These are phyloP conservation scores for Sepioteuthis lessoniana DNA, from an alignment of 2,888 invertebrate species.

Conservation along the genomic window DNA sequence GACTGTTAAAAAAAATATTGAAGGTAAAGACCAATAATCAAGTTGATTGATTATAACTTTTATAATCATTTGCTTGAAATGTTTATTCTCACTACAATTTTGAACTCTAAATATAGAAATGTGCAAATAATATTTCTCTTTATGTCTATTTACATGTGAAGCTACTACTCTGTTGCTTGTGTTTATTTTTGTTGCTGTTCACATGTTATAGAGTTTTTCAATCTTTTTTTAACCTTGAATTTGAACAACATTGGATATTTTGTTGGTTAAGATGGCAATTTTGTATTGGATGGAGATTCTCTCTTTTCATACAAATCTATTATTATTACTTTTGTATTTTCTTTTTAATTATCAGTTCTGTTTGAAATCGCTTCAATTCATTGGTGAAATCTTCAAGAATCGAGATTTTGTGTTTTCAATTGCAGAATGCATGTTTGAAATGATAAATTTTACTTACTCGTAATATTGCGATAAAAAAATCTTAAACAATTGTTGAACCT, in stretches of 20 bases:
- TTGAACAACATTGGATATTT: slow-evolving; percentile 35
- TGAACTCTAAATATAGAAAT: neutral
- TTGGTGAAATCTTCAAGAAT: neutral
- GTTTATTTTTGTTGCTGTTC: neutral
- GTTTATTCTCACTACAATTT: neutral
- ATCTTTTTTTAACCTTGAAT: neutral
- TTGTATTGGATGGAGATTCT: neutral
- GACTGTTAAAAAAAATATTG: slow-evolving; percentile 96
- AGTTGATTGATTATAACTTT: neutral
- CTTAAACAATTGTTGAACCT: no score
- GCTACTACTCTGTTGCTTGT: neutral
- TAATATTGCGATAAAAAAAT: neutral
- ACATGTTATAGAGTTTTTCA: neutral
- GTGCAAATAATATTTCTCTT: neutral
- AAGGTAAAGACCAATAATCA: slow-evolving; percentile 83
- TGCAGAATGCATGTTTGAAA: neutral
- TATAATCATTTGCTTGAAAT: neutral
- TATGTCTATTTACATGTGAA: neutral
- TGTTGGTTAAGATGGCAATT: slow-evolving; percentile 21
- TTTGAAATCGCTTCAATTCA: neutral
- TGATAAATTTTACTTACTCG: neutral
- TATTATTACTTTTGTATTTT: neutral
- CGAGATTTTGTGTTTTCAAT: neutral
- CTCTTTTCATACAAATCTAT: neutral
- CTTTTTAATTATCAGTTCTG: neutral